These are phyloP conservation scores for Hoplostethus mediterraneus DNA, from an alignment of 2,797 vertebrate species.

Conservation along the genomic window DNA sequence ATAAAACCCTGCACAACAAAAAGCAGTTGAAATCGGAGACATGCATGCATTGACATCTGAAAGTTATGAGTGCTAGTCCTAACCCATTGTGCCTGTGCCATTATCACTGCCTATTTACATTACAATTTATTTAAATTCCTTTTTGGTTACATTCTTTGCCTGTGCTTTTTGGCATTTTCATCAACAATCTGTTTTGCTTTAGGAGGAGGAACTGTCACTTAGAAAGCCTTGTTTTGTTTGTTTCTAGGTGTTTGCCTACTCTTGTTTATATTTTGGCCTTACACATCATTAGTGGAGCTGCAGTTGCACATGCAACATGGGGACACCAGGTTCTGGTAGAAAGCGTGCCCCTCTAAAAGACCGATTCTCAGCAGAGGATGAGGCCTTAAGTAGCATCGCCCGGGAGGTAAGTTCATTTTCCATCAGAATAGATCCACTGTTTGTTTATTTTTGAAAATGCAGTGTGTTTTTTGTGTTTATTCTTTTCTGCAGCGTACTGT, in stretches of 20 bases:
- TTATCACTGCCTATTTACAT: neutral
- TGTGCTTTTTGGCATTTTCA: neutral
- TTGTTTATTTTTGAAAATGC: slow-evolving; percentile 10
- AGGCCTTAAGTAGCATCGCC: slow-evolving; percentile 95
- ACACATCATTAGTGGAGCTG: slow-evolving; percentile 38
- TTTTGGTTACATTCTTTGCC: neutral
- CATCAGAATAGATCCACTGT: slow-evolving; percentile 1
- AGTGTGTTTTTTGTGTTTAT: too few species aligned
- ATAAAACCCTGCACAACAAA: slow-evolving; percentile 16
- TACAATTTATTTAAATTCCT: neutral
- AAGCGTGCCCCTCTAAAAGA: slow-evolving; percentile 97
- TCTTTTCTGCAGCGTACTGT: neutral
- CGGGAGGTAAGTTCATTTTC: slow-evolving; percentile 90
- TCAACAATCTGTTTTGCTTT: too few species aligned
- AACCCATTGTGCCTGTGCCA: neutral
- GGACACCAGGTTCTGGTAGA: slow-evolving; percentile 95
- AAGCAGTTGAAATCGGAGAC: slow-evolving; percentile 15
- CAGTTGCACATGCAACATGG: slow-evolving; percentile 85
- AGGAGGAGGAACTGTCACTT: neutral
- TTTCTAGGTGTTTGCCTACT: slow-evolving; percentile 40
- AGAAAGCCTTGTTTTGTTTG: slow-evolving; percentile 14
- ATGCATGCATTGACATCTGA: neutral
- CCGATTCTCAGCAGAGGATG: slow-evolving; percentile 98
- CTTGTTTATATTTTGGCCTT: slow-evolving; percentile 26
- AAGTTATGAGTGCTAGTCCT: neutral